Conservation (phyloP, 2,797 vertebrate genomes). For the Chromis chromis region DNA sequence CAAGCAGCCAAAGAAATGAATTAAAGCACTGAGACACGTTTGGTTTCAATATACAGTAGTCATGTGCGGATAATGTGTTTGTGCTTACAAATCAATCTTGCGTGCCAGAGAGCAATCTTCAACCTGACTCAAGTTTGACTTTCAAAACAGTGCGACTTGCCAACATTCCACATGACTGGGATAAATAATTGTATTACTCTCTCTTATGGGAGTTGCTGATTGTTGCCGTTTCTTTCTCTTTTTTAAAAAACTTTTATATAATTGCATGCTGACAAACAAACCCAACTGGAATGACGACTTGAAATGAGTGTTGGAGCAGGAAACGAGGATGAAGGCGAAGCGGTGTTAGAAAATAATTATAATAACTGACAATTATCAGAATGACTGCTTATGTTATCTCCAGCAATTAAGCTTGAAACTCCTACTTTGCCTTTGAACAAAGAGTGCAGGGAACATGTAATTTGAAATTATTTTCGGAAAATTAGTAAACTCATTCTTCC, state of each 20-base stretch:
- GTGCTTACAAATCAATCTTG: neutral
- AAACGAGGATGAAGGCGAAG: constrained; percentile 3
- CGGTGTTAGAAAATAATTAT: neutral
- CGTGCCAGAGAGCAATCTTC: neutral
- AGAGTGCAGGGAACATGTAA: neutral
- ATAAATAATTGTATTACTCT: neutral
- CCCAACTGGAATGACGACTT: no score
- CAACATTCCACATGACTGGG: neutral
- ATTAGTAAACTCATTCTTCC: neutral
- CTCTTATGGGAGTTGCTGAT: no score
- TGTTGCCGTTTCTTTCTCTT: no score
- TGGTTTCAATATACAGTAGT: no score
- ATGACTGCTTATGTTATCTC: neutral
- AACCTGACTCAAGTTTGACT: neutral
- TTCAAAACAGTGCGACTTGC: no score
- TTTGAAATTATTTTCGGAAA: no score
- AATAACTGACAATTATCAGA: neutral
- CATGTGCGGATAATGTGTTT: neutral
- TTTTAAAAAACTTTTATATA: no score
- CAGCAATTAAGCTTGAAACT: neutral
- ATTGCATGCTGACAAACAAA: no score
- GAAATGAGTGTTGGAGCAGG: neutral
- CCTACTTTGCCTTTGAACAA: no score
- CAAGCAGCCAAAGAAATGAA: no score
- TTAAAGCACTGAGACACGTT: no score